Conservation (phyloP, 1,140 invertebrate species). For the Polypedilum vanderplanki region DNA sequence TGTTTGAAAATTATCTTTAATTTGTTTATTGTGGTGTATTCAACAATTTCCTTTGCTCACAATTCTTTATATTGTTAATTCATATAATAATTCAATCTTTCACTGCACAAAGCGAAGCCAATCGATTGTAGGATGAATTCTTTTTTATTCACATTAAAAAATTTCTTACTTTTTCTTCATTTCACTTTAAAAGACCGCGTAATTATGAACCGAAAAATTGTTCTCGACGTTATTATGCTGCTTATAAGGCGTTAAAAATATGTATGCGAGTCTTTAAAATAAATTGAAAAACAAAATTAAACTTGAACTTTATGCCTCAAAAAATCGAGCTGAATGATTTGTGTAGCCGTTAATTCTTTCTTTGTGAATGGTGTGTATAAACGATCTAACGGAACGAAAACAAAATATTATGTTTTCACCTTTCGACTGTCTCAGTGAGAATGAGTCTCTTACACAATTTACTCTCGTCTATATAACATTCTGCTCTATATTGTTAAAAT, state of each 20-base stretch:
- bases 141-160: not conserved
- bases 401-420: not conserved
- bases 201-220: constrained; percentile 21
- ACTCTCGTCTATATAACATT: not conserved
- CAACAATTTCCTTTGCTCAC: too few species aligned
- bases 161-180: not conserved
- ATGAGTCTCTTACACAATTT: too few species aligned
- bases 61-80: too few species aligned
- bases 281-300: constrained; percentile 4
- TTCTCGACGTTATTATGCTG: not conserved
- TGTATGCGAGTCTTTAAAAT: not conserved
- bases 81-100: not conserved
- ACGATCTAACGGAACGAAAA: too few species aligned
- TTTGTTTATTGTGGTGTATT: not conserved
- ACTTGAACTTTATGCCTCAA: constrained; percentile 25
- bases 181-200: not conserved
- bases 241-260: not conserved
- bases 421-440: not conserved
- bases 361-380: not conserved
- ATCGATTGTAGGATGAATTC: not conserved
- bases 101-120: not conserved
- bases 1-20: not conserved
- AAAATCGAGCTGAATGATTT: not conserved
- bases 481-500: not conserved
- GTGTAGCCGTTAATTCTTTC: not conserved